Base-by-base conservation (phyloP, 2,888 invertebrate genomes). In the Meteorus colon region DNA sequence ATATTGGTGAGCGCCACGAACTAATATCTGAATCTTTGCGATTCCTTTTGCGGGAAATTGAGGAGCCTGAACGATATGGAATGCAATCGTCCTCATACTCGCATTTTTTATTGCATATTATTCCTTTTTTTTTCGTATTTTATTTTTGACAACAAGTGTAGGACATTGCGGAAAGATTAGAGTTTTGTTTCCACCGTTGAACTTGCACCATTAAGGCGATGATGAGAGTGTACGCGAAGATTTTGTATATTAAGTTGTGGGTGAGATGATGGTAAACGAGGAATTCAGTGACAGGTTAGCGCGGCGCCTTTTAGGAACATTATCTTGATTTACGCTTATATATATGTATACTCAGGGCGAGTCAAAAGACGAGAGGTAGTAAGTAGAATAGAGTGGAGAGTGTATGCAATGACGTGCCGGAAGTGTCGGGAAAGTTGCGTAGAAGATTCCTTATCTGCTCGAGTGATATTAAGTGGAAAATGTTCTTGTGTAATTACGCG, bases 1-100 rank as follows among this genome's bases (percentile, higher is more conserved):
- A 84, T 84, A 83, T 80, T 86, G 82, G 77, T 79, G 78, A 73
- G 37, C 41, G 55, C 82, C 78, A 78, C 84, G 77, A 86, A 83
- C 85, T 87, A 86, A 87, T 87, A 87, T 87, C 84, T 82, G 84
- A 86, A 87, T 86, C 86, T 86, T 86, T 86, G 83, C 85, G 79
- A 87, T 86, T 87, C 85, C 85, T 84, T 82, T 83, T 82, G 79
- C 81, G 79, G 82, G 81, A 86, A 85, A 87, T 86, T 86, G 84
- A 83, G 85, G 82, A 77, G 79, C 76, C 75, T 75, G 74, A 71
- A 51, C 48, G 73, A 77, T 74, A 70, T 75, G 76, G 72, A 79
- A 78, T 77, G 79, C 81, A 81, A 80, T 80, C 79, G 80, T 71
- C 79, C 29, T 27, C 12, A 41, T 48, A 51, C n/a, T 27, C 34